Percentiles rank a stretch among this genome's conserved stretches.
phyloP scores from a whole-genome alignment of 2,797 vertebrate genomes.

The Smutsia temminckii region DNA sequence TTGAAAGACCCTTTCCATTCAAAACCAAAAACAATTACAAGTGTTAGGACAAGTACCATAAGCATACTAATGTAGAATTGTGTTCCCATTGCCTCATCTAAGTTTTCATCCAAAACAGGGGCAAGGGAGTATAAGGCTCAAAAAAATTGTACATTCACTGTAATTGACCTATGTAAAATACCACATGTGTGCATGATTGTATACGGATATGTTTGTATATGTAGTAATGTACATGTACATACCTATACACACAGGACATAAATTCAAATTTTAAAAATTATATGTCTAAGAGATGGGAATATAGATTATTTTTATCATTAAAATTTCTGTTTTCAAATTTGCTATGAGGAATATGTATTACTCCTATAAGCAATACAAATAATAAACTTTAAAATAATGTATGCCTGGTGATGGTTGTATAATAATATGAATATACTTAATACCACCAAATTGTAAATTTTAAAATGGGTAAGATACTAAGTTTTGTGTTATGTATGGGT shows the following conservation, averaged over 20 bases:
- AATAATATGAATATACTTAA: neutral
- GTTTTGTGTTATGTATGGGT: neutral
- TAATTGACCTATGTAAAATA: neutral
- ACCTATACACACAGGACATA: neutral
- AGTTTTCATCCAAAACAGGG: neutral
- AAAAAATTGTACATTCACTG: neutral
- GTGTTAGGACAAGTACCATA: neutral
- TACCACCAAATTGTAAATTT: neutral
- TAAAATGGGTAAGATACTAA: neutral
- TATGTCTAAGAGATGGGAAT: neutral
- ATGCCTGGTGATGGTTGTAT: neutral
- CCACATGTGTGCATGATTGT: no score
- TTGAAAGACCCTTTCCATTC: slow-evolving; percentile 21
- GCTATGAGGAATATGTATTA: neutral
- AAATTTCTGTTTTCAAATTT: slow-evolving; percentile 34
- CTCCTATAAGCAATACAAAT: neutral
- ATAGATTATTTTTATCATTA: neutral
- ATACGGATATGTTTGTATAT: neutral
- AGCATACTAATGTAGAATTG: neutral
- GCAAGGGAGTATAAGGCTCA: neutral
- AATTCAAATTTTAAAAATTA: neutral
- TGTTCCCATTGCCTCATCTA: neutral
- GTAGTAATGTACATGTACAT: neutral
- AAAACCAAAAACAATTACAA: slow-evolving; percentile 34
- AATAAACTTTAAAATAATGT: neutral